Base-by-base conservation (phyloP, 1,140 invertebrate genomes). In the Archivesica marissinica region DNA sequence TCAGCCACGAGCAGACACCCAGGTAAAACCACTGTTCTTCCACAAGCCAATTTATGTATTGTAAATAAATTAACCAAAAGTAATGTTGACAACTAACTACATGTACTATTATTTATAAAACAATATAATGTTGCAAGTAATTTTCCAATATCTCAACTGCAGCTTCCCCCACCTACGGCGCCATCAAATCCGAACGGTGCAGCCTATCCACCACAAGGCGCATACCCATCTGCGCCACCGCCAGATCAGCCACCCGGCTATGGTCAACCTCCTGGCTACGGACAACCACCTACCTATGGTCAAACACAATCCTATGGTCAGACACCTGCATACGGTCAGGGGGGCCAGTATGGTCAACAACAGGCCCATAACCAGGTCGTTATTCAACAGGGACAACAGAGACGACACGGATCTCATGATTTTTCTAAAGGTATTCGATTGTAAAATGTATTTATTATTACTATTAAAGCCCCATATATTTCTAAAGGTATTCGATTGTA, bases 211-310 rank as follows among this genome's bases (percentile, higher is more conserved):
- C n/a, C n/a, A n/a, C n/a, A n/a, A 28, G 41, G 39, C 3, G 68
- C 68, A 0, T 72, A 72, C 38, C 68, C 68, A 33, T 38, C 66
- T 44, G 35, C 66, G 0, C 68, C 68, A 47, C 68, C 41, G 20
- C 17, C 35, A 30, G 33, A 72, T 17, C 41, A 25, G 2, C 68
- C 38, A 17, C n/a, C 25, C 1, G 68, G 23, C 15, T 72, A 50
- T 30, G 25, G 44, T 1, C 68, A 47, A 44, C 68, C 68, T 50
- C 68, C 41, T 7, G 59, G 59, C 17, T 64, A 64, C 59, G 59
- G 59, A 2, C 59, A 64, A 50, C 68, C 68, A 66, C 61, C 28
- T 39, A 38, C 33, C 13, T 38, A 56, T 56, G n/a, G n/a, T n/a
- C n/a, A n/a, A n/a, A n/a, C n/a, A n/a, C 61, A 66, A 17, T 38